Base-by-base conservation (phyloP, 1,140 invertebrate genomes). In the Anoplolepis gracilipes region DNA sequence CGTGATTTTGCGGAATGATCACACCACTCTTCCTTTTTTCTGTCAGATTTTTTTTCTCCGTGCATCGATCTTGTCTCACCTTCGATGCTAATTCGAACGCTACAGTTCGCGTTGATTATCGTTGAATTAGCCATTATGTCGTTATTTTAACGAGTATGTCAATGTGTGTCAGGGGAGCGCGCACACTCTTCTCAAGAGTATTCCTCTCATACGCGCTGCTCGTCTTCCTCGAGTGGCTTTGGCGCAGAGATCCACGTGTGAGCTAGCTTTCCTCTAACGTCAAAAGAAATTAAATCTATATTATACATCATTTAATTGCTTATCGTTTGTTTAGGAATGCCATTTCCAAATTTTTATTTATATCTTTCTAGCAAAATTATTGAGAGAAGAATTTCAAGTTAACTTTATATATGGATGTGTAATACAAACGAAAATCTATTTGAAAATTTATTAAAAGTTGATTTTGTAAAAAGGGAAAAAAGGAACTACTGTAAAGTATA, bases 61-160 rank as follows among this genome's bases (percentile, higher is more conserved):
- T 28, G 57, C 61, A 65, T 86, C 85, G 49, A 73, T 87, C 88
- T 90, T 90, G 92, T 93, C 93, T 95, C 94, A 95, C 94, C 94
- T 95, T 95, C 94, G 93, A 94, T 92, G 92, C 90, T 95, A 95
- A 95, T 95, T 95, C 93, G 94, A 94, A 92, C 94, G 92, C 94
- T 93, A 94, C 91, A 90, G 90, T 94, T 94, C 91, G 92, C 93
- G 92, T 92, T 95, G 94, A 95, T 95, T 95, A 95, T 95, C 94
- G 91, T 92, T 95, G 94, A 95, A 95, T 95, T 95, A 95, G 93
- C 94, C 88, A 95, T 95, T 95, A 95, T 94, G 94, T 95, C 93
- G 92, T 95, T 95, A 95, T 95, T 95, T 95, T 95, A 95, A 95
- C 94, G 92, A 95, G 94, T 72, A n/a, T 49, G 67, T 95, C 92